Base-by-base conservation (phyloP, 2,113 vertebrate species). In the Turdus rufiventris region DNA sequence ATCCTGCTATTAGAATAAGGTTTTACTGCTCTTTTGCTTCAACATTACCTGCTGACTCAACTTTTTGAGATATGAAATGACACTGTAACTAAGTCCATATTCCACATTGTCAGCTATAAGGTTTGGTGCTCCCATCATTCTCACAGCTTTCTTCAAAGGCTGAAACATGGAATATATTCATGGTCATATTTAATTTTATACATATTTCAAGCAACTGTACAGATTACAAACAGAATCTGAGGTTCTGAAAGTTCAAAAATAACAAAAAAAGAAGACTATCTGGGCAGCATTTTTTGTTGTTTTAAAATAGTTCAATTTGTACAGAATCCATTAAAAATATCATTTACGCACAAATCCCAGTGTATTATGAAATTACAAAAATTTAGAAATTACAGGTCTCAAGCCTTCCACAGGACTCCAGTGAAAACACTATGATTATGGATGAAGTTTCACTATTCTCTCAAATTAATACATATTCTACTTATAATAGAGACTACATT, bases 1-100 rank as follows among this genome's bases (percentile, higher is more conserved):
- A 96, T 57, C 50, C 74, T 95, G 61, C 50, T 68, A 86, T 82
- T 68, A 91, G 57, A 88, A 28, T 65, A 91, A 72, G 40, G 34
- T 96, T 87, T 92, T 63, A 96, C 77, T 95, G 87, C 63, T 96
- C 73, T 91, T 82, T 89, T 93, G 38, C 94, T 93, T 93, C 72
- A 91, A 94, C 84, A 91, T 97, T 98, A 99, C 99, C 99, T 99
- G 99, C 82, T 99, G 99, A 97, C 99, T 99, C 97, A 99, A 98
- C 93, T 99, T 99, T 97, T 99, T 99, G 97, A 99, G 98, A 98
- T 99, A 99, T 91, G 99, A 99, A 95, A 99, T 99, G 83, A 99
- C 99, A 85, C 99, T 99, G 98, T 99, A 99, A 97, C 99, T 99
- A 96, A 99, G 98, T 57, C 99, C 99, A 83, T 99, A 99, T 94